Conservation (phyloP, 2,113 vertebrate species). For the Variabilichromis moorii region DNA sequence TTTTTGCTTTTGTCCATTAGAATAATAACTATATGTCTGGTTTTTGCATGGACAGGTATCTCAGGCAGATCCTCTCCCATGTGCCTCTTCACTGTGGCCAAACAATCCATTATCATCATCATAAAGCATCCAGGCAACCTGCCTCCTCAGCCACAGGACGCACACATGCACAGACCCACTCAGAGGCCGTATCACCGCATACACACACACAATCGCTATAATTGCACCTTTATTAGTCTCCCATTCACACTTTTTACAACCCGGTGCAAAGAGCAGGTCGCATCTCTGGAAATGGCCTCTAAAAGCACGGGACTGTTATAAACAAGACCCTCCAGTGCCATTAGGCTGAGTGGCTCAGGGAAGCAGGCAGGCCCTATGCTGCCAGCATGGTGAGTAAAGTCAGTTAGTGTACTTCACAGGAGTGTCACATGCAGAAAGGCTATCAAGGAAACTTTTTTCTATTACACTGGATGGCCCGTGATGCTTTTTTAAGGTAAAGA, state of each 20-base stretch:
- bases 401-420: slow-evolving; percentile 58
- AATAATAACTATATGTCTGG: neutral
- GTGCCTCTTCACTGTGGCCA: neutral
- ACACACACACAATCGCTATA: slow-evolving; percentile 36
- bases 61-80: neutral
- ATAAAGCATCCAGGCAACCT: neutral
- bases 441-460: neutral
- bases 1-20: neutral
- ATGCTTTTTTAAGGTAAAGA: neutral
- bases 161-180: neutral
- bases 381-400: slow-evolving; percentile 13
- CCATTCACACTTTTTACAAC: slow-evolving; percentile 64
- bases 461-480: neutral
- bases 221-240: slow-evolving; percentile 67
- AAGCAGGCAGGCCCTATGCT: neutral
- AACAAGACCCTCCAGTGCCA: slow-evolving; percentile 55
- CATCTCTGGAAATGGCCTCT: slow-evolving; percentile 60
- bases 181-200: neutral
- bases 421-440: slow-evolving; percentile 2
- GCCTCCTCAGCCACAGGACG: neutral
- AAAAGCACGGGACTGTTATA: slow-evolving; percentile 57
- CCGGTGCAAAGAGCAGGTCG: slow-evolving; percentile 40
- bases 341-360: slow-evolving; percentile 52
- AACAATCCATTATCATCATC: slow-evolving; percentile 21
- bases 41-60: neutral